Conservation (phyloP, 2,888 invertebrate genomes). For the Lasioglossum villosulum region DNA sequence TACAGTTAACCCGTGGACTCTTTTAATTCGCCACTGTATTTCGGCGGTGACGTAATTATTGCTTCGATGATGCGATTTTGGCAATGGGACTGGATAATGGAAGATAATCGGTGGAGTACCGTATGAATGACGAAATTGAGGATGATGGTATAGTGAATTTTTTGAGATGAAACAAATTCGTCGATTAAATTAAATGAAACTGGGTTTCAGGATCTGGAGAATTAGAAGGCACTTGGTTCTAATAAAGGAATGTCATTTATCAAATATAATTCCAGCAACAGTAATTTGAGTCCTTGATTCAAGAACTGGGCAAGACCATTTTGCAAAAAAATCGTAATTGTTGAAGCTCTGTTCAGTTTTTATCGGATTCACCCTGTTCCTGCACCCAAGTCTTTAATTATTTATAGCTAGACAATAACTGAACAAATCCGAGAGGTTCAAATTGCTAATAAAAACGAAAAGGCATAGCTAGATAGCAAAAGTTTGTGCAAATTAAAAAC, state of each 20-base stretch:
- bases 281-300: background rate
- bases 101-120: background rate
- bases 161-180: background rate
- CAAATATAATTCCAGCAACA: background rate
- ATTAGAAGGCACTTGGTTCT: background rate
- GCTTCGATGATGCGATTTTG: conserved; percentile 1
- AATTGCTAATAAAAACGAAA: background rate
- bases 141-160: background rate
- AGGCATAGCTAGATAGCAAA: background rate
- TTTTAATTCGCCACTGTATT: conserved; percentile 47
- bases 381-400: background rate
- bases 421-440: background rate
- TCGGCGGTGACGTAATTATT: conserved; percentile 36
- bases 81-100: conserved; percentile 14
- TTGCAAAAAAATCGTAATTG: background rate
- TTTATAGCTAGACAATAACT: background rate
- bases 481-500: background rate
- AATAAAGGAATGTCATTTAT: background rate
- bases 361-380: background rate
- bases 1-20: conserved; percentile 77
- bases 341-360: background rate
- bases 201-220: background rate
- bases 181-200: background rate
- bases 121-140: background rate
- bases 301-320: background rate